Percentiles rank a stretch among this genome's conserved stretches.
phyloP scores from a whole-genome alignment of 2,888 invertebrate species.

The Brachylomia viminalis region DNA sequence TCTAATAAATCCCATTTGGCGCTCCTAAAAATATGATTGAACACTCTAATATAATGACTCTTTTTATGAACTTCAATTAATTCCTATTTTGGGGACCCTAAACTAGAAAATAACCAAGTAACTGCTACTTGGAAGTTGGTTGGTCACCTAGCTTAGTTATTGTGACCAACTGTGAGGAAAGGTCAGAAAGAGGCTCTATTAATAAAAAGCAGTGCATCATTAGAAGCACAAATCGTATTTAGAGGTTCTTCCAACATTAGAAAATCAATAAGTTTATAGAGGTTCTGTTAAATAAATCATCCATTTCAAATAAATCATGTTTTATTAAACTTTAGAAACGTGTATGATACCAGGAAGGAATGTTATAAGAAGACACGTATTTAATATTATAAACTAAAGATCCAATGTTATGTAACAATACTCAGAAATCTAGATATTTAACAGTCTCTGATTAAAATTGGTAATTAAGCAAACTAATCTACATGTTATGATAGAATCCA shows the following conservation, averaged over 20 bases:
- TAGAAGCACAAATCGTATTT: neutral
- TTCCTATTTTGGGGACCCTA: neutral
- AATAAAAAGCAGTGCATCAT: neutral
- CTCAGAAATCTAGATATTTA: constrained; percentile 1
- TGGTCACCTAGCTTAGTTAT: too few species aligned
- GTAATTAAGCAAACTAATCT: neutral
- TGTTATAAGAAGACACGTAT: neutral
- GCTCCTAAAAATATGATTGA: too few species aligned
- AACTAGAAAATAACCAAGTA: too few species aligned
- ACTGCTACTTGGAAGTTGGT: too few species aligned
- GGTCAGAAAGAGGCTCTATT: too few species aligned
- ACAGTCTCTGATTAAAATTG: neutral
- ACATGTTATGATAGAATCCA: neutral
- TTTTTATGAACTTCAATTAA: neutral
- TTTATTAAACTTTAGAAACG: constrained; percentile 6
- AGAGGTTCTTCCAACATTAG: neutral
- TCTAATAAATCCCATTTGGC: neutral
- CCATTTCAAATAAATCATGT: constrained; percentile 12
- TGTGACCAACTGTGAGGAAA: too few species aligned
- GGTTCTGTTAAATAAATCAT: neutral
- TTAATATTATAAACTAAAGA: neutral
- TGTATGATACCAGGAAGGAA: constrained; percentile 19
- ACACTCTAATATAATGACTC: neutral
- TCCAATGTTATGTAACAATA: neutral
- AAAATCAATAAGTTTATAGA: neutral